phyloP scores from a whole-genome alignment of 2,113 vertebrate species.

The Mungos mungo region DNA sequence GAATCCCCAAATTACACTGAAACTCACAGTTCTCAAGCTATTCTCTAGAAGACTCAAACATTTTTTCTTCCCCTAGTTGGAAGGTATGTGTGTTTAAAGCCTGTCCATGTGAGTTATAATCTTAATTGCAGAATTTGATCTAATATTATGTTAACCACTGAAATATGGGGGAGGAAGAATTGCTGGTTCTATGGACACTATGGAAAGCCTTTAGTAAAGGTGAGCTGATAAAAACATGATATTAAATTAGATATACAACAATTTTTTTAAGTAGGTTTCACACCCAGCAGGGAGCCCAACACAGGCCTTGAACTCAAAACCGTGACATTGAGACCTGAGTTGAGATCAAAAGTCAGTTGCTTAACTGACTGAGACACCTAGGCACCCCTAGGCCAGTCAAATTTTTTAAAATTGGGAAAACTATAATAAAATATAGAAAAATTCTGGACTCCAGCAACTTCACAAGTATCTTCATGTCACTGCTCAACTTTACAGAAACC shows the following conservation, averaged over 20 bases:
- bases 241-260: neutral
- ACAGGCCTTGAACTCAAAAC: no score
- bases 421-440: constrained; percentile 8
- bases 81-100: neutral
- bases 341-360: no score
- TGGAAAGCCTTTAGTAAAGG: neutral
- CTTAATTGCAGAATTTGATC: constrained; percentile 19
- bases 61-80: constrained; percentile 11
- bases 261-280: no score
- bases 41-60: neutral
- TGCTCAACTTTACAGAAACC: constrained; percentile 10
- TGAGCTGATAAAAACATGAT: constrained; percentile 30
- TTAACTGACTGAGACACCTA: no score
- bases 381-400: neutral
- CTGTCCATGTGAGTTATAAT: neutral
- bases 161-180: neutral
- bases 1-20: neutral
- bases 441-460: neutral
- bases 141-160: neutral
- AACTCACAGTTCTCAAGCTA: neutral
- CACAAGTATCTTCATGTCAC: neutral
- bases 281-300: no score
- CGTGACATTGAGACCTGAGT: no score
- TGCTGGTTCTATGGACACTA: constrained; percentile 39
- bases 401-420: constrained; percentile 6